Evolutionary conservation across 2,888 invertebrate genomes (phyloP).

Genomic region (Drosophila affinis): DNA sequence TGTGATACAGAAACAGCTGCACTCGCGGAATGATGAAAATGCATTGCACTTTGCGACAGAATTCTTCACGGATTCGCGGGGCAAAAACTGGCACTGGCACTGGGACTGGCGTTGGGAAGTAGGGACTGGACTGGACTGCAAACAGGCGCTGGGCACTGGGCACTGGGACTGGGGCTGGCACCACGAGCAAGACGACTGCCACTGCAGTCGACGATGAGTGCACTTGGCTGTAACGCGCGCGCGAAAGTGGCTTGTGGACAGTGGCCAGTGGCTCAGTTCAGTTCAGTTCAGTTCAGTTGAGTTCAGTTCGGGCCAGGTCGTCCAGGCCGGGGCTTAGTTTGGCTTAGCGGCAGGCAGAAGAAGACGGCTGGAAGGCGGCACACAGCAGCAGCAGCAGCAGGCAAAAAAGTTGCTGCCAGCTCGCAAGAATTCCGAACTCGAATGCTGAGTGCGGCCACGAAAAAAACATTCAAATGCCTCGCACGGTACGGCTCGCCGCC

Average conservation of each 20-base stretch:
- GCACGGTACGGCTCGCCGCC: slow-evolving; percentile 61
- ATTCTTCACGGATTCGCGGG: slow-evolving; percentile 58
- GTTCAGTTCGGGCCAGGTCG: slow-evolving; percentile 34
- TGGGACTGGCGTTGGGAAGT: neutral
- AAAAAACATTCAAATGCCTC: slow-evolving; percentile 83
- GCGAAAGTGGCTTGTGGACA: slow-evolving; percentile 51
- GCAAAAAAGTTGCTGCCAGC: slow-evolving; percentile 83
- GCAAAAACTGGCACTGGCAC: slow-evolving; percentile 1
- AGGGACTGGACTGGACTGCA: neutral
- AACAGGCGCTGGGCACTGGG: slow-evolving; percentile 1
- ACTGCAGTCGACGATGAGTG: slow-evolving; percentile 34
- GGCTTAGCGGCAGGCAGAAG: slow-evolving; percentile 17
- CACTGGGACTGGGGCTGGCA: slow-evolving; percentile 12
- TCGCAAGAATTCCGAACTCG: slow-evolving; percentile 84
- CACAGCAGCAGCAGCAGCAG: slow-evolving; percentile 22
- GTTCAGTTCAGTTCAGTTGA: slow-evolving; percentile 13
- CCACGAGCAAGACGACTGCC: neutral
- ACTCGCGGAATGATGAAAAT: slow-evolving; percentile 72
- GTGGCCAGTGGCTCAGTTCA: slow-evolving; percentile 35
- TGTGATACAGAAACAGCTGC: slow-evolving; percentile 70
- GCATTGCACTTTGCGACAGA: slow-evolving; percentile 75
- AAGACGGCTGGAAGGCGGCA: slow-evolving; percentile 1
- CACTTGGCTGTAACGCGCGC: slow-evolving; percentile 61
- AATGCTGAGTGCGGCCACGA: slow-evolving; percentile 82
- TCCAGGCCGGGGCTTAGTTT: slow-evolving; percentile 18